These are phyloP conservation scores for Cricetomys ansorgei DNA, from an alignment of 2,113 vertebrate genomes.

Conservation along the genomic window DNA sequence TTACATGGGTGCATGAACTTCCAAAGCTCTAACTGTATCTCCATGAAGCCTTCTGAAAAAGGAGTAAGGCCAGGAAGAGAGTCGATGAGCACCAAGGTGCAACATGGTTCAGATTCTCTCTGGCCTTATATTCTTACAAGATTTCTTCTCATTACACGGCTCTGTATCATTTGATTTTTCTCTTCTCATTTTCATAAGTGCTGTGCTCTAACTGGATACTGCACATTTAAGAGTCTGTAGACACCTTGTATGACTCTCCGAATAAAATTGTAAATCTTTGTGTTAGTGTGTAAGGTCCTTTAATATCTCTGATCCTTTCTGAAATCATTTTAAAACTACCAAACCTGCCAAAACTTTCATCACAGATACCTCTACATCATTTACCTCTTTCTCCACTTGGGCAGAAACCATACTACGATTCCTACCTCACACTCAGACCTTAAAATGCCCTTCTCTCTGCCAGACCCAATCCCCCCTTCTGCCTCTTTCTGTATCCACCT, in stretches of 20 bases:
- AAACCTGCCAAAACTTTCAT: not conserved
- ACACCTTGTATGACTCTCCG: not conserved
- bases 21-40: not conserved
- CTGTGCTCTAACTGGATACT: not conserved
- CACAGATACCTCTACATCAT: not conserved
- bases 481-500: not conserved
- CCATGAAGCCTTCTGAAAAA: not conserved
- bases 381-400: not conserved
- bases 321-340: not conserved
- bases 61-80: not conserved
- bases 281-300: not conserved
- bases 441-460: not conserved
- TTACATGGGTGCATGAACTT: not conserved
- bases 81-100: not conserved
- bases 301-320: not conserved
- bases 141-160: not conserved
- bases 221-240: not conserved
- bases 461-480: not conserved
- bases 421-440: not conserved
- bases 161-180: not conserved
- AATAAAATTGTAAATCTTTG: not conserved
- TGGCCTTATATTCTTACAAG: not conserved
- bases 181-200: not conserved
- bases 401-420: not conserved
- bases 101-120: not conserved